Evolutionary conservation across 2,113 vertebrate species (phyloP).

Genomic region (Vulpes vulpes): DNA sequence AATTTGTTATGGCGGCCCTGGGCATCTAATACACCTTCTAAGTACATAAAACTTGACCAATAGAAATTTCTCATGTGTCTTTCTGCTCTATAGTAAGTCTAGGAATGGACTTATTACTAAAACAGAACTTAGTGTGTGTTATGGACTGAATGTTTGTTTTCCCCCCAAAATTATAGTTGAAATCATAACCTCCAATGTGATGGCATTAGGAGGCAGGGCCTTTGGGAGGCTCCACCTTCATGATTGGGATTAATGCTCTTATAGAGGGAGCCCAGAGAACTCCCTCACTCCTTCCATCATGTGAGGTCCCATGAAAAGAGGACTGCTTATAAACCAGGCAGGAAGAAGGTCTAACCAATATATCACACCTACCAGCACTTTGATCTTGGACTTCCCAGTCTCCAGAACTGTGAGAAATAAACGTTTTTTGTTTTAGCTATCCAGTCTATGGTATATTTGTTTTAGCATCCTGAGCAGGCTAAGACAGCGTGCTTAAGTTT

Average conservation of each 20-base stretch:
- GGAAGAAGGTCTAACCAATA: not conserved
- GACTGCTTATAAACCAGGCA: not conserved
- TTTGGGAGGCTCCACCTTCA: not conserved
- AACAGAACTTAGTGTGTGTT: not conserved
- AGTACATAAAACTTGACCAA: not conserved
- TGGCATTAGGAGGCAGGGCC: not conserved
- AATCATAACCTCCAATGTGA: not conserved
- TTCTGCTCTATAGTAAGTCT: not conserved
- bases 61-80: not conserved
- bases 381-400: not conserved
- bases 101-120: not conserved
- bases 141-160: not conserved
- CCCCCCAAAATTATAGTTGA: not conserved
- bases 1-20: constrained; percentile 14
- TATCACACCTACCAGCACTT: not conserved
- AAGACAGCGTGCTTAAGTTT: not conserved
- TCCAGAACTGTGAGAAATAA: not conserved
- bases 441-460: not conserved
- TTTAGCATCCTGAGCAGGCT: not conserved
- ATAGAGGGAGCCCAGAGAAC: not conserved
- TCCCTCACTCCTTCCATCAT: not conserved
- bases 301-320: not conserved
- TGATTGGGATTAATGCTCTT: not conserved
- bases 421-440: not conserved
- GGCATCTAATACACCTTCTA: not conserved